Evolutionary conservation across 2,113 vertebrate species (phyloP).

Genomic region (Catagonus wagneri): DNA sequence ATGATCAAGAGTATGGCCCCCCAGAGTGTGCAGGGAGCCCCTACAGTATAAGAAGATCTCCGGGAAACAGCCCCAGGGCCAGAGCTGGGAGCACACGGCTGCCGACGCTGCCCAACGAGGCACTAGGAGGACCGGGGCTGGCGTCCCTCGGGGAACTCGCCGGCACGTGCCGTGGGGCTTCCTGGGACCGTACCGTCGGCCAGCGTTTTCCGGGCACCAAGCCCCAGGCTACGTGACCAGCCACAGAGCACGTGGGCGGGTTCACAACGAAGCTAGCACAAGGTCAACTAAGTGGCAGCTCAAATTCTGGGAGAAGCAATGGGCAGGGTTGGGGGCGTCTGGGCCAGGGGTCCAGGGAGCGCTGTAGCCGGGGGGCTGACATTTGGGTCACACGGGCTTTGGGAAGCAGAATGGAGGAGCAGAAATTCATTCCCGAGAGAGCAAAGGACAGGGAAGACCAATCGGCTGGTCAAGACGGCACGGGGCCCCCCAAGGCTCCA

Average conservation of each 20-base stretch:
- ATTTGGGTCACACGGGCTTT: not conserved
- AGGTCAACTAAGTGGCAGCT: not conserved
- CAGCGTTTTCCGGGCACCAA: not conserved
- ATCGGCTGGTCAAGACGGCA: fast-evolving
- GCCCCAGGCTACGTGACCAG: not conserved
- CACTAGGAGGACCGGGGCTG: not conserved
- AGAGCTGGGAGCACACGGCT: not conserved
- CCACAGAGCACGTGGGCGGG: fast-evolving
- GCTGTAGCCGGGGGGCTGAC: no score
- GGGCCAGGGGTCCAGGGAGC: no score
- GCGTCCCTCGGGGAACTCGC: fast-evolving
- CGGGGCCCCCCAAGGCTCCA: not conserved
- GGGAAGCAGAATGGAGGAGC: not conserved
- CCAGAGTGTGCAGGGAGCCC: no score
- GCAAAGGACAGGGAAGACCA: not conserved
- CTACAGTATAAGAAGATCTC: no score
- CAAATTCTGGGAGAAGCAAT: not conserved
- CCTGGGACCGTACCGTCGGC: not conserved
- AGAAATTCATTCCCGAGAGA: not conserved
- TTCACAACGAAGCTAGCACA: not conserved
- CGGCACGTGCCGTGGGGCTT: fast-evolving
- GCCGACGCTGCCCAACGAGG: not conserved
- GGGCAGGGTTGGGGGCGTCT: no score
- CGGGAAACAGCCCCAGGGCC: not conserved
- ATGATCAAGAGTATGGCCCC: fast-evolving